phyloP scores from a whole-genome alignment of 2,113 vertebrate genomes.

The Desmodus rotundus region DNA sequence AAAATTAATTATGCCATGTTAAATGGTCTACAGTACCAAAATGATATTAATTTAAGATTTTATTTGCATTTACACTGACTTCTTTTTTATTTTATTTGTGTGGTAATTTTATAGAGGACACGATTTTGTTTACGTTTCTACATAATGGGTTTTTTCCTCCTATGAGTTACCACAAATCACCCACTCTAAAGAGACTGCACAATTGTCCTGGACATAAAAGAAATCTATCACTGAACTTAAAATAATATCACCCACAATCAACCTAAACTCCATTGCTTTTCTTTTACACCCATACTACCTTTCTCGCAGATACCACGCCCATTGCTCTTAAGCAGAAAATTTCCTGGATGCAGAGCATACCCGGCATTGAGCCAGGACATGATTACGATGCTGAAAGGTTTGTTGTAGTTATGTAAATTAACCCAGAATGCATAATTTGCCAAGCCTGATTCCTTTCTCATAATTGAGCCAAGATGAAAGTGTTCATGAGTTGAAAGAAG shows the following conservation, averaged over 20 bases:
- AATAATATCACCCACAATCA: neutral
- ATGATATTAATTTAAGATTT: neutral
- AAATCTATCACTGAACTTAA: neutral
- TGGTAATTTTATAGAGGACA: neutral
- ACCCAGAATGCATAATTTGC: neutral
- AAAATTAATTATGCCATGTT: neutral
- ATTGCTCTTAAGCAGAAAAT: neutral
- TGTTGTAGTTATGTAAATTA: neutral
- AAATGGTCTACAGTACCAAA: neutral
- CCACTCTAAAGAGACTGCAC: neutral
- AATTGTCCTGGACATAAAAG: neutral
- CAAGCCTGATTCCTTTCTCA: neutral
- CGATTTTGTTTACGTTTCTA: neutral
- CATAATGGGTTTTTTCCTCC: neutral
- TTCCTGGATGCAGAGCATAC: neutral
- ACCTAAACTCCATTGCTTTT: neutral
- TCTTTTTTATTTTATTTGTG: neutral
- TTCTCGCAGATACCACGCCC: no score
- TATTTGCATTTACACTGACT: neutral
- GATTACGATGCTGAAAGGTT: neutral
- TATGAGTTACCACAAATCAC: neutral
- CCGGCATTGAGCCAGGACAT: neutral
- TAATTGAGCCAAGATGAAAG: neutral
- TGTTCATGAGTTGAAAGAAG: neutral
- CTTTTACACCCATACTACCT: neutral